These are phyloP conservation scores for Hartigia nigra DNA, from an alignment of 2,888 invertebrate genomes.

Conservation along the genomic window DNA sequence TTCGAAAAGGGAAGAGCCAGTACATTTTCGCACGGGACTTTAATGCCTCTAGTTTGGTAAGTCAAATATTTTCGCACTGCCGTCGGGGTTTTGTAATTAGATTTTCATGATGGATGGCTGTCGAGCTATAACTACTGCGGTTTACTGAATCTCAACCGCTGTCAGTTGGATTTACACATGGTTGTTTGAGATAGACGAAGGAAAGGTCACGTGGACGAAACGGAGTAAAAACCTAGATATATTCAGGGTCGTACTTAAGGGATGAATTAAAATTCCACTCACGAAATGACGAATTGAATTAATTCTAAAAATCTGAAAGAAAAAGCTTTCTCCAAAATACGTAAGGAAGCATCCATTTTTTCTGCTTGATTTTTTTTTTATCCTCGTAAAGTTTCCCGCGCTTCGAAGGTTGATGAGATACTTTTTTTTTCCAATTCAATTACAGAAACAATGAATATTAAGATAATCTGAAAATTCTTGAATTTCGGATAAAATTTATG, in stretches of 20 bases:
- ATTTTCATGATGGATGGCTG: conserved; percentile 19
- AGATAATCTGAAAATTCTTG: background rate
- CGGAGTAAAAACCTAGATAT: background rate
- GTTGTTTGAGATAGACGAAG: background rate
- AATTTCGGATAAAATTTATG: background rate
- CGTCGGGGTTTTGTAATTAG: conserved; percentile 11
- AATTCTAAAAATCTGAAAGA: too few relatives aligned
- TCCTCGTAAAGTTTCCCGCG: background rate
- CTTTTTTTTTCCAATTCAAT: background rate
- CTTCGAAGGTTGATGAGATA: background rate
- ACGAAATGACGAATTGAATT: too few relatives aligned
- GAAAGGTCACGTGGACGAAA: background rate
- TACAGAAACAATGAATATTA: background rate
- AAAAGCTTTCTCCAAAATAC: too few relatives aligned
- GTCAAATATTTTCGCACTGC: conserved; percentile 9
- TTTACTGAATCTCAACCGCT: background rate
- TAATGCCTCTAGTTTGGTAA: conserved; percentile 18
- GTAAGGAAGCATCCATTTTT: background rate
- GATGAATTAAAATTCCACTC: too few relatives aligned
- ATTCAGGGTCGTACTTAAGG: background rate
- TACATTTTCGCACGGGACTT: background rate
- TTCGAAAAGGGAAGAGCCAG: background rate
- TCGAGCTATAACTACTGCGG: background rate
- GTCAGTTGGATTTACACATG: background rate
- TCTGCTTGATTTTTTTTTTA: background rate